A percentile compares a stretch with the other conserved stretches of the same genome.
Evolutionary conservation across 2,113 vertebrate species (phyloP).

Genomic region (Australoheros scitulus): DNA sequence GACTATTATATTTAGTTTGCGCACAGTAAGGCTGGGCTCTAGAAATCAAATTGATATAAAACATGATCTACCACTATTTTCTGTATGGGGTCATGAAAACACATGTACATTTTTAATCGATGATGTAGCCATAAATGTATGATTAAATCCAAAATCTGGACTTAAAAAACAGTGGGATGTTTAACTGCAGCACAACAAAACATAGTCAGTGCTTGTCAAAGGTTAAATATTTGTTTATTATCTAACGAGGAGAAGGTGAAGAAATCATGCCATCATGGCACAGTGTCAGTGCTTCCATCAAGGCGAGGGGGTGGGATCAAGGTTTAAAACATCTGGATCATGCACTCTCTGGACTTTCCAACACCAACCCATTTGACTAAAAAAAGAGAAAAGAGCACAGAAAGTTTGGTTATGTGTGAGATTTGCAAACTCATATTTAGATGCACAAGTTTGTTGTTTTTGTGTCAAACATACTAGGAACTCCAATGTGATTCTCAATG

Average conservation of each 20-base stretch:
- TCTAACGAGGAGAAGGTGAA: slow-evolving; percentile 6
- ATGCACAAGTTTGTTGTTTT: background rate
- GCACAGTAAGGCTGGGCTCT: background rate
- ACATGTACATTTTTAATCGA: background rate
- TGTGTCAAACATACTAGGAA: slow-evolving; percentile 84
- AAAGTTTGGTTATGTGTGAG: background rate
- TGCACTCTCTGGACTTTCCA: slow-evolving; percentile 96
- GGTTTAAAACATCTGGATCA: slow-evolving; percentile 96
- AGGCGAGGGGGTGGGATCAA: background rate
- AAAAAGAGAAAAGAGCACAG: slow-evolving; percentile 47
- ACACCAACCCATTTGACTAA: slow-evolving; percentile 98
- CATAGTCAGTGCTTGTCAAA: background rate
- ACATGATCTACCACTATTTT: background rate
- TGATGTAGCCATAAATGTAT: background rate
- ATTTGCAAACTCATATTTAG: background rate
- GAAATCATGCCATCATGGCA: slow-evolving; percentile 29
- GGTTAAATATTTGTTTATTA: slow-evolving; percentile 48
- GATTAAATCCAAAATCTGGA: background rate
- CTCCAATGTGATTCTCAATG: slow-evolving; percentile 94
- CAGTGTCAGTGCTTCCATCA: slow-evolving; percentile 16
- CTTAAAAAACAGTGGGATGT: background rate
- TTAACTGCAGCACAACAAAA: slow-evolving; percentile 16
- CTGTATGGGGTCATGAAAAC: background rate
- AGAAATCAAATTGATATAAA: background rate
- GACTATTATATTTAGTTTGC: background rate